Percentiles rank a stretch among this genome's conserved stretches.
Conservation (phyloP, 2,888 invertebrate genomes). For the Lumbricus terrestris region DNA sequence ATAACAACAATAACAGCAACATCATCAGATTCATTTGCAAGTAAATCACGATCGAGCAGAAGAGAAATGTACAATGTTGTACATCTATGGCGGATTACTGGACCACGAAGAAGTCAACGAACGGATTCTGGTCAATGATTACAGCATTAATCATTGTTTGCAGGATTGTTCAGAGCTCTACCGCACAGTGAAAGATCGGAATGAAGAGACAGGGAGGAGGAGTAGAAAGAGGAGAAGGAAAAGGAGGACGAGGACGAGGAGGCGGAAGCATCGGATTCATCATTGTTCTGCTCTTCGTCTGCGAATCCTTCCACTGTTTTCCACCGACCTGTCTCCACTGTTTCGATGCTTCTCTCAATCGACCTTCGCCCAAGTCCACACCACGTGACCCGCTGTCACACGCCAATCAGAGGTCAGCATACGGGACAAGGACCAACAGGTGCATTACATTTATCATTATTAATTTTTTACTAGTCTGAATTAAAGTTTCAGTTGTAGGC, state of each 20-base stretch:
- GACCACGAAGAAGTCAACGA: neutral
- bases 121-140: neutral
- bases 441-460: neutral
- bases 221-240: too few relatives aligned
- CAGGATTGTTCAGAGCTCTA: neutral
- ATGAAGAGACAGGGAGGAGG: neutral
- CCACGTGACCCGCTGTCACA: neutral
- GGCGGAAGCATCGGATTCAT: neutral
- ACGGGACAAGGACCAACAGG: neutral
- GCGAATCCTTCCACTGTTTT: neutral
- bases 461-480: neutral
- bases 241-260: too few relatives aligned
- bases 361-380: neutral
- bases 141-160: neutral
- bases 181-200: neutral
- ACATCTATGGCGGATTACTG: neutral
- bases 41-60: neutral
- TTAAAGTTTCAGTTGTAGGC: too few relatives aligned
- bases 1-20: too few relatives aligned
- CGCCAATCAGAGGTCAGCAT: neutral
- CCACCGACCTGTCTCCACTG: neutral
- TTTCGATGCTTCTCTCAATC: neutral
- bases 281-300: neutral
- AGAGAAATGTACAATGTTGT: neutral
- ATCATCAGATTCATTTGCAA: neutral